A percentile compares a stretch with the other conserved stretches of the same genome.
Evolutionary conservation across 2,888 invertebrate species (phyloP).

Genomic region (Trichogramma evanescens): DNA sequence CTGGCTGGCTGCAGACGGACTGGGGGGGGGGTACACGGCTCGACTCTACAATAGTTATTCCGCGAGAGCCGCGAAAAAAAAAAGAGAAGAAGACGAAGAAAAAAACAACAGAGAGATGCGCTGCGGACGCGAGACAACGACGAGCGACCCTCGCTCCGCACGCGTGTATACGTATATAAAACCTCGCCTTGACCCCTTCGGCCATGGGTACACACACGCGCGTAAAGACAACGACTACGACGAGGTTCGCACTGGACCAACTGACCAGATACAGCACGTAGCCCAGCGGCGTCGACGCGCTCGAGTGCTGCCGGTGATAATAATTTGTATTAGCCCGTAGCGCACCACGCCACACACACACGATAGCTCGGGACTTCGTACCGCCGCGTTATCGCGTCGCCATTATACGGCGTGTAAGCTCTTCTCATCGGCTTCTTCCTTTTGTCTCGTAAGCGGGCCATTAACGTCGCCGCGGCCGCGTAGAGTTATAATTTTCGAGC

Average conservation of each 20-base stretch:
- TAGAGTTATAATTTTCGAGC: too few relatives aligned
- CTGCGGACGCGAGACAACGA: not conserved
- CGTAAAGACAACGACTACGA: not conserved
- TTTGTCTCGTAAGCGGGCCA: too few relatives aligned
- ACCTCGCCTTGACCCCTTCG: too few relatives aligned
- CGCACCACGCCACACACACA: slow-evolving; percentile 11
- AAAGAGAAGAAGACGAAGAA: not conserved
- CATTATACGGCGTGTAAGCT: too few relatives aligned
- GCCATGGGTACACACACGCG: not conserved
- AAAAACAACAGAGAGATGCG: not conserved
- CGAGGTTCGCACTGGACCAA: not conserved
- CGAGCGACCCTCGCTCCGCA: not conserved
- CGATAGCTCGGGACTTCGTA: not conserved
- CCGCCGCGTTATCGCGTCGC: not conserved
- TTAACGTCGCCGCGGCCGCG: too few relatives aligned
- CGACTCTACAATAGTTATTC: too few relatives aligned
- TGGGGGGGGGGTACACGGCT: too few relatives aligned
- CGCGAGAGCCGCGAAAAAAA: too few relatives aligned
- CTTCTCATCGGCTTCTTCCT: too few relatives aligned
- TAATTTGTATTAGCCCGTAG: slow-evolving; percentile 16
- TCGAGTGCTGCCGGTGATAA: slow-evolving; percentile 13
- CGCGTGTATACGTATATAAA: too few relatives aligned
- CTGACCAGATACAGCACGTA: slow-evolving; percentile 45
- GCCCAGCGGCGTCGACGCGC: slow-evolving; percentile 20
- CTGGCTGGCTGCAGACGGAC: too few relatives aligned